Evolutionary conservation across 2,888 invertebrate species (phyloP), one percentile per base, ranked within the genome.

Genomic region (Carpatolechia fugitivella): DNA sequence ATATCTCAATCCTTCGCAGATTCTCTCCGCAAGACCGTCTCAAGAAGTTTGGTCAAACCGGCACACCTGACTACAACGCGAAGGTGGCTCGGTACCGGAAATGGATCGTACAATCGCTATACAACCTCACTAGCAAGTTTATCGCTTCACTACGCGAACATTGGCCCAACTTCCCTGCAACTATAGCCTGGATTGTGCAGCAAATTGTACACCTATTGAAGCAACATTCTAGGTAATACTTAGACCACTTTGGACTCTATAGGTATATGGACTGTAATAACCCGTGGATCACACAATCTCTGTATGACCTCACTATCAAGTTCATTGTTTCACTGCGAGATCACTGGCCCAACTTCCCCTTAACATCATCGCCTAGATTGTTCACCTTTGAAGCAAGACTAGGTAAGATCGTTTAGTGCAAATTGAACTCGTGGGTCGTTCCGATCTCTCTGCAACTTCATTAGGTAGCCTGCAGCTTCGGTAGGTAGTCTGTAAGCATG

Each of bases 331-430:
- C 96, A 56, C 92, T 99, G 57, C 92, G 94, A 58, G 95, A 95
- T 64, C 96, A 96, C 78, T 95, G 98, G 92, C 94, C 95, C 63
- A 95, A 96, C 74, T 98, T 99, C 82, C 99, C 99, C 0, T 93
- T 95, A 18, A 94, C 95, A n/a, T n/a, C 58, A 91, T 98, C n/a
- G 94, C 95, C 8, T 98, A 98, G 98, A 92, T 99, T 30, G 95
- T 98, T 5, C 94, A 96, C n/a, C n/a, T n/a, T n/a, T n/a, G n/a
- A n/a, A n/a, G n/a, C n/a, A n/a, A n/a, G n/a, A n/a, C n/a, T n/a
- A n/a, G n/a, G n/a, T n/a, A n/a, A n/a, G n/a, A n/a, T n/a, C n/a
- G n/a, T n/a, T n/a, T n/a, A n/a, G n/a, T n/a, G n/a, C n/a, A n/a
- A n/a, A n/a, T n/a, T n/a, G n/a, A n/a, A n/a, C n/a, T n/a, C n/a